Evolutionary conservation across 2,113 vertebrate species (phyloP).

Genomic region (Loxodonta africana): DNA sequence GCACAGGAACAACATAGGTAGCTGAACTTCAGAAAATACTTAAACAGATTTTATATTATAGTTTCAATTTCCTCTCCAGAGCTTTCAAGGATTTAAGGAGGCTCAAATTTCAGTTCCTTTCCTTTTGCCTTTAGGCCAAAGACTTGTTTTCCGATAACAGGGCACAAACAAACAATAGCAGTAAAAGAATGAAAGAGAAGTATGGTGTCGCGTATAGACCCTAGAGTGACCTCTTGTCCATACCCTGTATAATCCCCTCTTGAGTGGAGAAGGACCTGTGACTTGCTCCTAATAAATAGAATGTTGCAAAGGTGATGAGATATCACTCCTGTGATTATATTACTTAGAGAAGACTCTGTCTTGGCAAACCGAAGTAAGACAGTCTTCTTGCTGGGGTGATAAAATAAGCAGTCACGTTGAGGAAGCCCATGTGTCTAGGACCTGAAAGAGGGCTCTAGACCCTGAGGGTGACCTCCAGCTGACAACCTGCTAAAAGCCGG

Average conservation of each 20-base stretch:
- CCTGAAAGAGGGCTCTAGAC: rapidly evolving
- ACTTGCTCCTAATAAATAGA: background rate
- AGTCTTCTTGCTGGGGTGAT: background rate
- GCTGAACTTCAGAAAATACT: background rate
- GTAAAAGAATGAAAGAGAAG: background rate
- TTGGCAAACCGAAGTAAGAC: background rate
- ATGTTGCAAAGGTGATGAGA: no score
- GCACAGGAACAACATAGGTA: background rate
- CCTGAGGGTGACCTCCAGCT: no score
- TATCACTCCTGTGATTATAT: background rate
- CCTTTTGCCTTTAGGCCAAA: background rate
- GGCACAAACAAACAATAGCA: rapidly evolving
- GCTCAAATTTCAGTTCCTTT: background rate
- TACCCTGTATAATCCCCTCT: no score
- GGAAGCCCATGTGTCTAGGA: background rate
- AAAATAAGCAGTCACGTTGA: background rate
- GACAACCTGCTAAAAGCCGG: background rate
- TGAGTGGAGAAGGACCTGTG: background rate
- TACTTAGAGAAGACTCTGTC: background rate
- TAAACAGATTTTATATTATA: background rate
- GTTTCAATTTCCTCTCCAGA: background rate
- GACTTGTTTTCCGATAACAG: background rate
- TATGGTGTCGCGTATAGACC: rapidly evolving
- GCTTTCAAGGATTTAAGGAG: background rate
- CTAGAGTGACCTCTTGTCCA: rapidly evolving